phyloP scores from a whole-genome alignment of 2,888 invertebrate species.

The Pemphredon lugubris region DNA sequence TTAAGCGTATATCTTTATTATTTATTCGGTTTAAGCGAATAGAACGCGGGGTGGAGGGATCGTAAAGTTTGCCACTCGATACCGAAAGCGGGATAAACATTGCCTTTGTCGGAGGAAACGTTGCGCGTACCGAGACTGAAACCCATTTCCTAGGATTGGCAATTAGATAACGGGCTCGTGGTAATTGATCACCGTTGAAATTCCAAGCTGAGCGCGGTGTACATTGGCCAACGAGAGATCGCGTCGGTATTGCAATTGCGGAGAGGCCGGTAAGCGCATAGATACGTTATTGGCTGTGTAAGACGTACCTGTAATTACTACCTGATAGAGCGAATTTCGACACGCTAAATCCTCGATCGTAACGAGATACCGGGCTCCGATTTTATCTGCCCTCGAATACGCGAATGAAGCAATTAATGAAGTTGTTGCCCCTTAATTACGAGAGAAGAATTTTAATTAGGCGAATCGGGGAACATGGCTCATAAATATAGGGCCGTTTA shows the following conservation, averaged over 20 bases:
- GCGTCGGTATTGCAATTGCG: slow-evolving; percentile 17
- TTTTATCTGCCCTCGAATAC: no score
- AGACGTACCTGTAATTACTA: slow-evolving; percentile 25
- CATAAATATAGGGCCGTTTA: no score
- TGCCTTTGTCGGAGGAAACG: slow-evolving; percentile 41
- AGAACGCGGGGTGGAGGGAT: no score
- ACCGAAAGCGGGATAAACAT: no score
- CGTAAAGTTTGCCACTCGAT: no score
- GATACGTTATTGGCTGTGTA: slow-evolving; percentile 22
- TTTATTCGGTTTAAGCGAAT: no score
- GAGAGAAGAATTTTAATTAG: no score
- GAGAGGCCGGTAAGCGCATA: background rate
- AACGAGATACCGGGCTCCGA: background rate
- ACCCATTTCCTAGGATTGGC: slow-evolving; percentile 50
- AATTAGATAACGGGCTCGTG: slow-evolving; percentile 41
- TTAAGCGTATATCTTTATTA: no score
- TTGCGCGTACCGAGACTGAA: slow-evolving; percentile 32
- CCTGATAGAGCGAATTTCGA: slow-evolving; percentile 26
- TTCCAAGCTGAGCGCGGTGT: slow-evolving; percentile 43
- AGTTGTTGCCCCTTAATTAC: no score
- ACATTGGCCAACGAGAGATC: slow-evolving; percentile 14
- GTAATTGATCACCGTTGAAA: slow-evolving; percentile 52
- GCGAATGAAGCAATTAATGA: no score
- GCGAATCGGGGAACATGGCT: no score
- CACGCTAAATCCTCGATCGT: background rate